Percentiles rank a stretch among this genome's conserved stretches.
Conservation (phyloP, 2,888 invertebrate genomes). For the Platycnemis pennipes region DNA sequence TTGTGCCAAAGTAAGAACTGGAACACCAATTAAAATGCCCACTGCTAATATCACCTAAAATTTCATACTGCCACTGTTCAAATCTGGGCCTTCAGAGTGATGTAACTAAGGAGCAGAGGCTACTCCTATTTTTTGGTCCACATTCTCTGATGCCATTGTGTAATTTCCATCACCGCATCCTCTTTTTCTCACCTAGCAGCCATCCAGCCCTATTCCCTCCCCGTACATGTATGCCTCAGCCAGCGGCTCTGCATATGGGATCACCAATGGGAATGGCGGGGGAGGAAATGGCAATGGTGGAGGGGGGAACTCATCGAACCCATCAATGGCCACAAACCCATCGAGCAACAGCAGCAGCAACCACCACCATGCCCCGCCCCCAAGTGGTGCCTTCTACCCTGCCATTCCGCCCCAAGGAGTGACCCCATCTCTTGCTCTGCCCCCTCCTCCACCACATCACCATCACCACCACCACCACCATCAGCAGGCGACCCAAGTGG, state of each 20-base stretch:
- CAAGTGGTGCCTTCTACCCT: background rate
- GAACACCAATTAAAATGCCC: no score
- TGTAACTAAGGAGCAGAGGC: background rate
- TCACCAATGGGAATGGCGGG: conserved; percentile 42
- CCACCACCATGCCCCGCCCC: background rate
- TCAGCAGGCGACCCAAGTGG: conserved; percentile 22
- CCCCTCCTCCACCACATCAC: background rate
- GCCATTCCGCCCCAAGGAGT: conserved; percentile 3
- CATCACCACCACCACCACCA: conserved; percentile 53
- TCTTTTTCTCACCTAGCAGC: conserved; percentile 4
- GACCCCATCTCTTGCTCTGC: background rate
- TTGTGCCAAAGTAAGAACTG: no score
- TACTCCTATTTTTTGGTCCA: background rate
- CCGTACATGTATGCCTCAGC: conserved; percentile 33
- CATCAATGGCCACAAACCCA: background rate
- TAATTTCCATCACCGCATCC: background rate
- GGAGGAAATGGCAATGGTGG: conserved; percentile 42
- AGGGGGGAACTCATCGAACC: background rate
- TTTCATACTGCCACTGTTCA: no score
- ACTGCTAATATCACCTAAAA: no score
- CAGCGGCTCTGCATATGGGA: conserved; percentile 33
- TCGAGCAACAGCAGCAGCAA: conserved; percentile 28
- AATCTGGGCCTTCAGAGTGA: background rate
- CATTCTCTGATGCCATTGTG: background rate
- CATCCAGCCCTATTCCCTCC: conserved; percentile 48